phyloP scores from a whole-genome alignment of 2,113 vertebrate genomes.

The Pao palembangensis region DNA sequence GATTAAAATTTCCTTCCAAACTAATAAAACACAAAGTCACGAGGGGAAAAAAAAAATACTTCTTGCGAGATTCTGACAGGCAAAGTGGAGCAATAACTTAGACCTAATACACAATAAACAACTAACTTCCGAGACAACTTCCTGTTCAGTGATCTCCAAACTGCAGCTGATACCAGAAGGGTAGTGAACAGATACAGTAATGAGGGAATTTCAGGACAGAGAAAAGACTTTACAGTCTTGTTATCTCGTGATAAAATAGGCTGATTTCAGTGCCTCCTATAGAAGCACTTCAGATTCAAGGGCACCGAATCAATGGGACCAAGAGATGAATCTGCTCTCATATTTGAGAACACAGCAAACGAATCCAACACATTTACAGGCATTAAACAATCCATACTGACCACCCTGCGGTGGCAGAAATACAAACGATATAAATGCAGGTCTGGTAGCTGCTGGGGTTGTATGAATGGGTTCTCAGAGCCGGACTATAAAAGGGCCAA shows the following conservation, averaged over 20 bases:
- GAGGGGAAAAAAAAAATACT: conserved; percentile 8
- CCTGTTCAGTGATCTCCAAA: conserved; percentile 21
- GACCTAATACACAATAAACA: conserved; percentile 26
- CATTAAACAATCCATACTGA: conserved; percentile 21
- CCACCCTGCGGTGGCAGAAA: conserved; percentile 13
- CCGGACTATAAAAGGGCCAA: too few species aligned
- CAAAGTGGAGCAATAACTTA: neutral
- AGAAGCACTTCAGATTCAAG: neutral
- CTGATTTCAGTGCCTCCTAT: neutral
- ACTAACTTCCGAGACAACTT: conserved; percentile 38
- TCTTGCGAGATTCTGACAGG: neutral
- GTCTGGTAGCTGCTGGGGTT: neutral
- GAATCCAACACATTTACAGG: conserved; percentile 20
- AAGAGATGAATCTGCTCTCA: conserved; percentile 34
- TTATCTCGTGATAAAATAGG: neutral
- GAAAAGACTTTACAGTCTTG: neutral
- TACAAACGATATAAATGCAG: conserved; percentile 1
- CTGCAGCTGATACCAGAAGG: conserved; percentile 24
- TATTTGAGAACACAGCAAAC: conserved; percentile 15
- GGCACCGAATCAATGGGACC: neutral
- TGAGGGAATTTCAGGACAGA: conserved; percentile 6
- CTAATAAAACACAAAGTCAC: conserved; percentile 13
- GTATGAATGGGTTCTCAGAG: too few species aligned
- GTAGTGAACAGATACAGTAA: neutral
- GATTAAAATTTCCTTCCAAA: conserved; percentile 25